Conservation (phyloP, 2,113 vertebrate species). For the Myiagra hebetior region DNA sequence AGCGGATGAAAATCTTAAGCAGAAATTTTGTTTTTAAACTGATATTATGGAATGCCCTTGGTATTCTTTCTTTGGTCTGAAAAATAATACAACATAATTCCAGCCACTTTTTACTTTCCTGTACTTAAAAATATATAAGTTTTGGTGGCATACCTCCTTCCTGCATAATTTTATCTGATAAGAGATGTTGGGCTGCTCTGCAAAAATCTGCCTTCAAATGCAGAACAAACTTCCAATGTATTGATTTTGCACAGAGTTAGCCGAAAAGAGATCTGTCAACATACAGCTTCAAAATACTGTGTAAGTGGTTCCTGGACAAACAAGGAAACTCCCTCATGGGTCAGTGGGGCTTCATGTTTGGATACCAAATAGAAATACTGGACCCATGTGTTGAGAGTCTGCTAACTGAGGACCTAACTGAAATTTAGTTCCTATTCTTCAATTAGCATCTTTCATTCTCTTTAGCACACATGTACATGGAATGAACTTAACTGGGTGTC, state of each 20-base stretch:
- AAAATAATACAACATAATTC: background rate
- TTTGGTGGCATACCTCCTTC: fast-evolving
- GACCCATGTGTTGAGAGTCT: background rate
- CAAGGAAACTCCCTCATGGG: background rate
- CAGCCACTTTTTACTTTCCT: background rate
- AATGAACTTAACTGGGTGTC: background rate
- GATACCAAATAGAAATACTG: background rate
- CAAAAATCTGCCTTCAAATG: background rate
- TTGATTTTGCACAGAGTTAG: background rate
- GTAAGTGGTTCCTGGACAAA: background rate
- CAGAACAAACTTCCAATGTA: background rate
- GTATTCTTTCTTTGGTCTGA: background rate
- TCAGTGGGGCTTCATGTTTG: background rate
- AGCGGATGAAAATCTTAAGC: background rate
- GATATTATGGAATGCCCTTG: background rate
- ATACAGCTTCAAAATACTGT: background rate
- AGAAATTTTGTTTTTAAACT: background rate
- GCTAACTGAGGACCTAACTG: background rate
- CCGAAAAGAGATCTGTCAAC: background rate
- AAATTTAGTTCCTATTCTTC: background rate
- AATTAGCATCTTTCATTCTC: background rate
- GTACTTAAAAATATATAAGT: background rate
- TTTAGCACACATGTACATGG: background rate
- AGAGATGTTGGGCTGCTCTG: background rate
- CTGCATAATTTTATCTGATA: background rate